Conservation (phyloP, 2,888 invertebrate species). For the Stenichneumon culpator region DNA sequence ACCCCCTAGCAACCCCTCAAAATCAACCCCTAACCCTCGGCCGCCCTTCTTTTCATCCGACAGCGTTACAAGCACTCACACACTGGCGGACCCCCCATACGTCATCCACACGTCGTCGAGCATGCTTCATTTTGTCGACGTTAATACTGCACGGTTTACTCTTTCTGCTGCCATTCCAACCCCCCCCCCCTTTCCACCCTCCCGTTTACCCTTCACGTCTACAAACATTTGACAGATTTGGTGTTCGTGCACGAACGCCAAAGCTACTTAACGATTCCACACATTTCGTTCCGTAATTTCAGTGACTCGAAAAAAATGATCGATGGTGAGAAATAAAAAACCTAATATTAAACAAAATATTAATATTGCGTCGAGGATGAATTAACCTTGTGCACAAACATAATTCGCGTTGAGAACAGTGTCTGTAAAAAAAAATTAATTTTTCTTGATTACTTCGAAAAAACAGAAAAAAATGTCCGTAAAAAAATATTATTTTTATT, state of each 20-base stretch:
- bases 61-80: constrained; percentile 53
- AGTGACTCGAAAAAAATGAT: neutral
- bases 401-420: too few species aligned
- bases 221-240: constrained; percentile 41
- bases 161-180: constrained; percentile 66
- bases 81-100: constrained; percentile 49
- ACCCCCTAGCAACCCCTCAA: constrained; percentile 85
- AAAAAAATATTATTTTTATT: too few species aligned
- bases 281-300: constrained; percentile 13
- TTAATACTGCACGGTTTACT: constrained; percentile 85
- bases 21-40: constrained; percentile 81
- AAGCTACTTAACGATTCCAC: constrained; percentile 5
- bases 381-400: too few species aligned
- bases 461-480: too few species aligned
- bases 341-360: neutral
- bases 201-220: constrained; percentile 1
- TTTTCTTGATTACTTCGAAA: too few species aligned
- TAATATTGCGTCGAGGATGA: neutral
- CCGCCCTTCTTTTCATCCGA: constrained; percentile 70
- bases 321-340: neutral
- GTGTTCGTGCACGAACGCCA: constrained; percentile 6
- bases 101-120: constrained; percentile 65
- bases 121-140: constrained; percentile 86
- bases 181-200: neutral
- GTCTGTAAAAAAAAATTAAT: too few species aligned